Conservation (phyloP, 2,888 invertebrate genomes). For the Clusia tigrina region DNA sequence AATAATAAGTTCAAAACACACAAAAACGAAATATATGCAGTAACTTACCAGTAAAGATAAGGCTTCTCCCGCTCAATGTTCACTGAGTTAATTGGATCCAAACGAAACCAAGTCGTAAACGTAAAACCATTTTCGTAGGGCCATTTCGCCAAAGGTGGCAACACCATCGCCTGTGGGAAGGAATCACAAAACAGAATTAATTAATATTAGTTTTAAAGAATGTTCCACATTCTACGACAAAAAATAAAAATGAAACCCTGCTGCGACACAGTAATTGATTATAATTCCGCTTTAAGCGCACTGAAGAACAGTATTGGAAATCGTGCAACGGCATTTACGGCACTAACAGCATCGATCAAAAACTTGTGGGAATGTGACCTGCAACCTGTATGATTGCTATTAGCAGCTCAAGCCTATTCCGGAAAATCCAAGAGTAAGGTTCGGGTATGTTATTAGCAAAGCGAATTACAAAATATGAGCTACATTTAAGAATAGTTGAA, state of each 20-base stretch:
- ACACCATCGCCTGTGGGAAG: constrained; percentile 85
- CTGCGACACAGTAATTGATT: not conserved
- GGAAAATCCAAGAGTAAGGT: too few relatives aligned
- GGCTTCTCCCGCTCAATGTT: constrained; percentile 99
- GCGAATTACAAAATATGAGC: too few relatives aligned
- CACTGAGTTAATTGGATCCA: constrained; percentile 98
- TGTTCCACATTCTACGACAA: not conserved
- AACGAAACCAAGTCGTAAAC: constrained; percentile 98
- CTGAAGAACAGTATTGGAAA: too few relatives aligned
- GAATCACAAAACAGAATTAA: not conserved
- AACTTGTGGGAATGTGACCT: too few relatives aligned
- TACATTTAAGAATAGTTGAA: too few relatives aligned
- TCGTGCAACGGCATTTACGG: not conserved
- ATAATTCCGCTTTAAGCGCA: too few relatives aligned
- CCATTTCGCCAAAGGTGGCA: constrained; percentile 98
- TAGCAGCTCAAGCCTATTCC: too few relatives aligned
- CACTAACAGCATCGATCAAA: not conserved
- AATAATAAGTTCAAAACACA: too few relatives aligned
- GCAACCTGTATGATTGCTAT: too few relatives aligned
- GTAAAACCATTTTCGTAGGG: constrained; percentile 99
- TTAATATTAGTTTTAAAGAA: not conserved
- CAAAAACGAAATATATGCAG: constrained; percentile 15
- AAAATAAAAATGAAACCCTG: not conserved
- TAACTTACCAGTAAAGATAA: constrained; percentile 94
- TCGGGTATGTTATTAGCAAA: too few relatives aligned